Evolutionary conservation across 2,888 invertebrate species (phyloP), one percentile per base, ranked within the genome.

Genomic region (Mechanitis messenoides): DNA sequence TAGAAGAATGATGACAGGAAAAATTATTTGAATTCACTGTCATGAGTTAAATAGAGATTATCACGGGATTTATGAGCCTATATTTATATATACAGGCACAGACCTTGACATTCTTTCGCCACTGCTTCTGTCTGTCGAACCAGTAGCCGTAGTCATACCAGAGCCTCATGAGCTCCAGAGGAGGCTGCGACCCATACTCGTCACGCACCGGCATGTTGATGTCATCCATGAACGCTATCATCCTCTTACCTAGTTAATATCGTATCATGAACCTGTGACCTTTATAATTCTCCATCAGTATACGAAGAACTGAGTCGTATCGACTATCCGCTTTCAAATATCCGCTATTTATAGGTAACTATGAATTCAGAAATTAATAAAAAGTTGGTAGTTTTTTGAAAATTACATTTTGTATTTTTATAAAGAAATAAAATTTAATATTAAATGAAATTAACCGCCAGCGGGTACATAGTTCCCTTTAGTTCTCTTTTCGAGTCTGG

Each of bases 181-280:
- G 96, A 4, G 97, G 96, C 80, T 97, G 97, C 0, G 97, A 96
- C 0, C 97, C 97, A 77, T 96, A 97, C 12, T 92, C 92, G 75
- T 97, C 97, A 69, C 95, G 95, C 6, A 95, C 95, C 0, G 97
- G 97, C 96, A 97, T 97, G 86, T 97, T 97, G 73, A 97, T 94
- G 79, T 97, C 97, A 79, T 97, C 97, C 93, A 97, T 92, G 79
- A 96, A 97, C 7, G 95, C 92, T 62, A 97, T 92, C 92, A 97
- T 93, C 68, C 91, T 94, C 87, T 96, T 97, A 35, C 90, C 90
- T 91, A 61, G 7, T 2, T 9, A 42, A 42, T 9, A 42, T 42
- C 6, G 42, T 42, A 2, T 35, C 3, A 56, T 12, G 3, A 46
- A 45, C 20, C 20, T n/a, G 9, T 45, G 38, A 45, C 9, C 33